phyloP scores from a whole-genome alignment of 2,113 vertebrate genomes.

The Microcebus jonahi region DNA sequence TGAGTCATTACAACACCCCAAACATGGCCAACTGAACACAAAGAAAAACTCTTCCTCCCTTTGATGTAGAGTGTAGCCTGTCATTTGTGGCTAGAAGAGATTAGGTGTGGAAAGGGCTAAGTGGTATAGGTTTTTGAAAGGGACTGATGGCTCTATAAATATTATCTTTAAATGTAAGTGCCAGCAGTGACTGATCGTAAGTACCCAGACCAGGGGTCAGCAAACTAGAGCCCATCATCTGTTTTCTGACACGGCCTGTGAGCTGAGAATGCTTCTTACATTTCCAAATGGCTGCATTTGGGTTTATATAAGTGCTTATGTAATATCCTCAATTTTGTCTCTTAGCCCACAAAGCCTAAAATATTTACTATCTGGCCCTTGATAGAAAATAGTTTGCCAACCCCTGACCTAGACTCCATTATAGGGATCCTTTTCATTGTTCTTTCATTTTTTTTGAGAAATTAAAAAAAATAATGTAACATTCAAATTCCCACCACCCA shows the following conservation, averaged over 20 bases:
- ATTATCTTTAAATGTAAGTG: background rate
- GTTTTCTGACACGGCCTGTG: background rate
- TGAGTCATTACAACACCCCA: background rate
- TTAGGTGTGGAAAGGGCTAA: background rate
- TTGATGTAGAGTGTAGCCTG: background rate
- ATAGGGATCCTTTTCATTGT: background rate
- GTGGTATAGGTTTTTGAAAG: background rate
- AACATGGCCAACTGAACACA: background rate
- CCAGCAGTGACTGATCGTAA: background rate
- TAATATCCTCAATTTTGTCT: background rate
- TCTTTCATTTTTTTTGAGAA: background rate
- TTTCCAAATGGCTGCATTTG: background rate
- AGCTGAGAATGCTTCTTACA: background rate
- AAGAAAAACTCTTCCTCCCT: background rate
- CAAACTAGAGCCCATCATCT: background rate
- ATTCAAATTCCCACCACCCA: background rate
- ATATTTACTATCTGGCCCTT: background rate
- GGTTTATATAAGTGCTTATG: background rate
- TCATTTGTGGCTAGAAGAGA: background rate
- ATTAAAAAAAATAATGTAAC: background rate
- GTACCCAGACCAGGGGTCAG: background rate
- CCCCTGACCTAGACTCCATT: background rate
- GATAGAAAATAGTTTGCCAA: background rate
- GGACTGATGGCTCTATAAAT: background rate
- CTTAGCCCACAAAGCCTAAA: background rate